Percentiles rank a stretch among this genome's conserved stretches.
Conservation (phyloP, 2,797 vertebrate species). For the Falco columbarius region DNA sequence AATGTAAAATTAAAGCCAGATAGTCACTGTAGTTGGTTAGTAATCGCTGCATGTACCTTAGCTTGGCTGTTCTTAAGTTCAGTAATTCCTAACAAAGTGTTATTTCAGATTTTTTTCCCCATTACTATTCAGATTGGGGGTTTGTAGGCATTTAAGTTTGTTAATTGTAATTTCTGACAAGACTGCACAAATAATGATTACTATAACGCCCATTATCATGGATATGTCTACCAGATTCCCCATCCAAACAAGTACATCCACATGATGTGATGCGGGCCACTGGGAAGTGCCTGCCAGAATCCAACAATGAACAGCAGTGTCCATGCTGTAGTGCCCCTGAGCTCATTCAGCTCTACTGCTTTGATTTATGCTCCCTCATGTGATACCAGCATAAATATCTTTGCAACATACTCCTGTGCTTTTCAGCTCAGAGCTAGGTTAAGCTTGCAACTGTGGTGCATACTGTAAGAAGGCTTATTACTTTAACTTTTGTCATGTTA, state of each 20-base stretch:
- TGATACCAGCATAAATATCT: neutral
- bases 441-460: neutral
- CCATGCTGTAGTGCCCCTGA: neutral
- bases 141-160: neutral
- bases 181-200: neutral
- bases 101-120: neutral
- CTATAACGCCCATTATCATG: neutral
- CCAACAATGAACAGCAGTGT: neutral
- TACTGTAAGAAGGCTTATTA: neutral
- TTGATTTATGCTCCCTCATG: neutral
- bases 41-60: neutral
- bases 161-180: neutral
- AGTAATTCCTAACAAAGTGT: neutral
- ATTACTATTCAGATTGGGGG: neutral
- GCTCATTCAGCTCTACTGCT: neutral
- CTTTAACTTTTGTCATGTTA: neutral
- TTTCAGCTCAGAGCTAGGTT: neutral
- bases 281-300: neutral
- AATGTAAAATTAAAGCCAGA: conserved; percentile 47
- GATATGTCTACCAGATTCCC: neutral
- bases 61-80: neutral
- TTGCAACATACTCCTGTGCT: neutral
- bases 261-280: neutral
- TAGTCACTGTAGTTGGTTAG: neutral
- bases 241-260: neutral